A percentile compares a stretch with the other conserved stretches of the same genome.
Evolutionary conservation across 2,888 invertebrate genomes (phyloP).

Genomic region (Ophioninae sp.): DNA sequence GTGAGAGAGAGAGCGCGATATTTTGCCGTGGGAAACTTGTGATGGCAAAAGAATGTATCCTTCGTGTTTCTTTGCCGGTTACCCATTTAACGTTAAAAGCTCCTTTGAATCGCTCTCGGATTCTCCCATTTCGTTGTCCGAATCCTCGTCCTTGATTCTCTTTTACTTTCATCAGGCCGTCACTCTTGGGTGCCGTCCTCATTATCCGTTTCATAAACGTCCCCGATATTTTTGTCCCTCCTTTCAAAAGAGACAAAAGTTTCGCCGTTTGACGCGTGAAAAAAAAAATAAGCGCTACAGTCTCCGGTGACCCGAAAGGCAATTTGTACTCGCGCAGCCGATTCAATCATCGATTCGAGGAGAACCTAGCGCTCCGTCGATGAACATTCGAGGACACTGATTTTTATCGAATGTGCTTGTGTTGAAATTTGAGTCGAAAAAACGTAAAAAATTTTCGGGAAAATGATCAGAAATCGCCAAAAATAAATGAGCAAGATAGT

Average conservation of each 20-base stretch:
- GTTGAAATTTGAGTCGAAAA: too few relatives aligned
- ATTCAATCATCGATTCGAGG: not conserved
- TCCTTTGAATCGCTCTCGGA: not conserved
- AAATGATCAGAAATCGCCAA: too few relatives aligned
- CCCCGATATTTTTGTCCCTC: not conserved
- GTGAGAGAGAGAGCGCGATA: not conserved
- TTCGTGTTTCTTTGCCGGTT: not conserved
- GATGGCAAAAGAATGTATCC: not conserved
- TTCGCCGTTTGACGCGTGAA: not conserved
- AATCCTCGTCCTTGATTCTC: not conserved
- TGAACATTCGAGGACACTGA: too few relatives aligned
- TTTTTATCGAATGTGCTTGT: too few relatives aligned
- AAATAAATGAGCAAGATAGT: too few relatives aligned
- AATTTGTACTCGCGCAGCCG: not conserved
- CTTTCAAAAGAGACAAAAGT: not conserved
- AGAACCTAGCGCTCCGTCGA: not conserved
- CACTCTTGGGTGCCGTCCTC: not conserved
- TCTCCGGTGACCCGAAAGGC: not conserved
- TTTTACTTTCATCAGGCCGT: not conserved
- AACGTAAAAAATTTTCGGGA: too few relatives aligned
- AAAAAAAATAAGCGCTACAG: not conserved
- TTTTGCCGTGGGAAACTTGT: not conserved
- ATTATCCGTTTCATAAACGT: not conserved
- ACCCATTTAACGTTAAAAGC: not conserved
- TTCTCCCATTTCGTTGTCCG: not conserved